Conservation (phyloP, 1,140 invertebrate genomes). For the Bombus terrestris region DNA sequence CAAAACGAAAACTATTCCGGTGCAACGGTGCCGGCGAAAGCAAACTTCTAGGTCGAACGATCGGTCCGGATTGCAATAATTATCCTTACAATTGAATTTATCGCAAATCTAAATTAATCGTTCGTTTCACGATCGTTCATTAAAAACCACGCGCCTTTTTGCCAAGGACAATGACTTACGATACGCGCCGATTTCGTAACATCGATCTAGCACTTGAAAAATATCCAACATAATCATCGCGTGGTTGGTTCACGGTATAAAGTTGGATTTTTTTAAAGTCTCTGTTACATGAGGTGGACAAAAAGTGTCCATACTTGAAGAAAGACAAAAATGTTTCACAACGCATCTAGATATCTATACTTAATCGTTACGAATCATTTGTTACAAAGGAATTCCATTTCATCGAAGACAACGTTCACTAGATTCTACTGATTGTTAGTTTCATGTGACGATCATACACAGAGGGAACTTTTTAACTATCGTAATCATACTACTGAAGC, state of each 20-base stretch:
- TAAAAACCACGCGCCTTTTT: neutral
- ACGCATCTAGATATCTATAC: neutral
- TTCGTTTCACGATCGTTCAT: neutral
- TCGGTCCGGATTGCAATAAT: neutral
- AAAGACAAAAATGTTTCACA: neutral
- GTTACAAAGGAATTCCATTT: neutral
- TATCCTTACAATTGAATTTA: conserved; percentile 21
- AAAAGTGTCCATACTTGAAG: accelerated
- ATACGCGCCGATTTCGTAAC: conserved; percentile 5
- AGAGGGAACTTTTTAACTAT: neutral
- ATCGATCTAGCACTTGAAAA: neutral
- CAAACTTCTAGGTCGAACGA: neutral
- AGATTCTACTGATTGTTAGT: conserved; percentile 11
- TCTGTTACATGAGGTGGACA: neutral
- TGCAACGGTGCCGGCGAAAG: conserved; percentile 14
- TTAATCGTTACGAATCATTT: neutral
- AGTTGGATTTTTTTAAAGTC: neutral
- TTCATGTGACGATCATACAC: neutral
- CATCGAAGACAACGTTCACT: neutral
- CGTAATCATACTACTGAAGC: neutral
- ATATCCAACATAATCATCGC: neutral
- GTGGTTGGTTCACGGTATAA: neutral
- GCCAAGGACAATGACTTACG: too few relatives aligned
- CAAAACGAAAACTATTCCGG: conserved; percentile 11
- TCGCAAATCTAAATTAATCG: conserved; percentile 5